Evolutionary conservation across 2,113 vertebrate genomes (phyloP).

Genomic region (Alexandromys fortis): DNA sequence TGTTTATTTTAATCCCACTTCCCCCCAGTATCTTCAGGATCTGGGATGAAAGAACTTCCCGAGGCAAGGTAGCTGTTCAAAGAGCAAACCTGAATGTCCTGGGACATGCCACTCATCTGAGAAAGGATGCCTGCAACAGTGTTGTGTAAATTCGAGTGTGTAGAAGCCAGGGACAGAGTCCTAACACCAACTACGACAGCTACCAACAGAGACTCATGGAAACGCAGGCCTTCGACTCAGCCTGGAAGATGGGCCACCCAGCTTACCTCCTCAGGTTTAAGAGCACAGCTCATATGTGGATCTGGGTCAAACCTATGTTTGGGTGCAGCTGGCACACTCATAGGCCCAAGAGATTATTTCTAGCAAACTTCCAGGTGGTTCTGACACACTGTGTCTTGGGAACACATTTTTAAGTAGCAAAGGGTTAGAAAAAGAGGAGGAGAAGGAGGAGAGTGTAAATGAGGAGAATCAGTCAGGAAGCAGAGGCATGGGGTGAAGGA

Average conservation of each 20-base stretch:
- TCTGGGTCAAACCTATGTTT: neutral
- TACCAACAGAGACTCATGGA: neutral
- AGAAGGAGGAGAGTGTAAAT: neutral
- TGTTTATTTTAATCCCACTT: neutral
- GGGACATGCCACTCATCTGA: neutral
- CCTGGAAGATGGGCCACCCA: neutral
- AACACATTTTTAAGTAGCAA: neutral
- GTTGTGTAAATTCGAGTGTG: neutral
- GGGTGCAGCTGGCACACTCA: neutral
- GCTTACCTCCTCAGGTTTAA: neutral
- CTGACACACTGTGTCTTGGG: neutral
- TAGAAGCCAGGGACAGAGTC: neutral
- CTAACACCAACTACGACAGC: neutral
- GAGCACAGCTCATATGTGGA: neutral
- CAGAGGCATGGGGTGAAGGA: neutral
- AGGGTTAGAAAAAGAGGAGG: neutral
- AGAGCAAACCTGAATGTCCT: neutral
- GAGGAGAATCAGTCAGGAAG: neutral
- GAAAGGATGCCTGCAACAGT: neutral
- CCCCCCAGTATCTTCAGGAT: neutral
- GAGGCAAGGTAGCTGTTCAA: neutral
- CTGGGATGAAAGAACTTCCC: neutral
- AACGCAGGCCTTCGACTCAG: neutral
- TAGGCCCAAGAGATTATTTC: neutral
- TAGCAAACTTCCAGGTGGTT: neutral